These are phyloP conservation scores for Molothrus aeneus DNA, from an alignment of 2,797 vertebrate genomes.

Conservation along the genomic window DNA sequence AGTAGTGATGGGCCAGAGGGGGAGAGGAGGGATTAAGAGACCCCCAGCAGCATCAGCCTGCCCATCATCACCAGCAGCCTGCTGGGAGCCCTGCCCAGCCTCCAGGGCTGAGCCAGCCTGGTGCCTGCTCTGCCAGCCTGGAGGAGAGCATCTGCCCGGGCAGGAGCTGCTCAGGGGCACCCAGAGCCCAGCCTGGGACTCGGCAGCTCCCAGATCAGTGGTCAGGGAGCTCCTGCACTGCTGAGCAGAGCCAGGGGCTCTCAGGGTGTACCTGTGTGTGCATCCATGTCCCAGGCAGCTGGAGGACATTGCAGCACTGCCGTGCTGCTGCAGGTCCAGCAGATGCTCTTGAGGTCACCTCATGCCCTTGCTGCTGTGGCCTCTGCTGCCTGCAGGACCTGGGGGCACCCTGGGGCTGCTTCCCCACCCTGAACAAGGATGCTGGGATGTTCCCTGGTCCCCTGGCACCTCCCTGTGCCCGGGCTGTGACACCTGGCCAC, in stretches of 20 bases:
- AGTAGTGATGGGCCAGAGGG: background rate
- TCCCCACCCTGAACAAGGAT: background rate
- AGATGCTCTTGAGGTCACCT: background rate
- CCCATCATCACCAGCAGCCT: rapidly evolving
- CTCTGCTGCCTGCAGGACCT: background rate
- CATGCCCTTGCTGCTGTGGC: background rate
- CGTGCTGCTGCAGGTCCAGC: background rate
- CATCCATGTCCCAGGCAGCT: rapidly evolving
- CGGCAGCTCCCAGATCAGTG: rapidly evolving
- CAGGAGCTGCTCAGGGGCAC: background rate
- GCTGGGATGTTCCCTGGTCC: background rate
- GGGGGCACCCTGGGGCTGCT: background rate
- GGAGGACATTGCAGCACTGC: background rate
- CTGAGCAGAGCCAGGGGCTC: background rate
- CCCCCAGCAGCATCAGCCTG: background rate
- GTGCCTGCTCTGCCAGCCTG: background rate
- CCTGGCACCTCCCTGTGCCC: background rate
- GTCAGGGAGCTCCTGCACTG: background rate
- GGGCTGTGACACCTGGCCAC: background rate
- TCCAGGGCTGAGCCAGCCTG: background rate
- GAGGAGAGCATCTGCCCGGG: too few species aligned
- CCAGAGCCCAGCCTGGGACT: rapidly evolving
- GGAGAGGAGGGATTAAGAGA: background rate
- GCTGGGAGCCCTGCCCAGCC: background rate
- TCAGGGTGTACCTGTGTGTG: background rate